Percentiles rank a stretch among this genome's conserved stretches.
Conservation (phyloP, 1,140 invertebrate species). For the Archivesica marissinica region DNA sequence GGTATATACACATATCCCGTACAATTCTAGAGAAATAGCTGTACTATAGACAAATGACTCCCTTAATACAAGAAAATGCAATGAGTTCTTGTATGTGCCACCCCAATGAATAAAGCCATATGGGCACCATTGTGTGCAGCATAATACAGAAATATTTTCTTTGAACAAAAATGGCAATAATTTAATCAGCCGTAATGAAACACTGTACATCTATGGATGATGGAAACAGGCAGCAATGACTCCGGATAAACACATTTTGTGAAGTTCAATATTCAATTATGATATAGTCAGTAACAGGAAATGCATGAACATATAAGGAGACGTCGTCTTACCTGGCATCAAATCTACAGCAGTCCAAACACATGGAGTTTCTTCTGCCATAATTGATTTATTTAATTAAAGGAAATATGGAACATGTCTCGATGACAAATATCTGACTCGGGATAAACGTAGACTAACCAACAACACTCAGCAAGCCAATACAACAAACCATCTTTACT, state of each 20-base stretch:
- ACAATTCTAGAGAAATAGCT: too few relatives aligned
- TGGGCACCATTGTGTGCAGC: not conserved
- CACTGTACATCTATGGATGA: conserved; percentile 23
- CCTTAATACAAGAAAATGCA: conserved; percentile 1
- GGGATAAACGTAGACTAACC: too few relatives aligned
- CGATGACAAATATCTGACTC: too few relatives aligned
- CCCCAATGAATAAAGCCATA: not conserved
- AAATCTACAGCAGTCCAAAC: not conserved
- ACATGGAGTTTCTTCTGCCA: too few relatives aligned
- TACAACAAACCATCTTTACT: too few relatives aligned
- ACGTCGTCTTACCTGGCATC: not conserved
- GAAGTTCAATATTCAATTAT: conserved; percentile 43
- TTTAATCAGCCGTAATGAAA: conserved; percentile 24
- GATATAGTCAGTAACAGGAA: conserved; percentile 20
- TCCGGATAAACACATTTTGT: conserved; percentile 46
- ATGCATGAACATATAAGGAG: not conserved
- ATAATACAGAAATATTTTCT: not conserved
- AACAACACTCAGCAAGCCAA: too few relatives aligned
- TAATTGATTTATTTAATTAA: too few relatives aligned
- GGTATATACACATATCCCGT: too few relatives aligned
- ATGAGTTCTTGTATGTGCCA: not conserved
- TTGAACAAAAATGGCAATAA: conserved; percentile 21
- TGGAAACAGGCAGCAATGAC: conserved; percentile 3
- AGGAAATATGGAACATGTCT: too few relatives aligned
- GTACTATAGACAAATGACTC: not conserved